phyloP scores from a whole-genome alignment of 2,113 vertebrate genomes.

The Lontra canadensis region DNA sequence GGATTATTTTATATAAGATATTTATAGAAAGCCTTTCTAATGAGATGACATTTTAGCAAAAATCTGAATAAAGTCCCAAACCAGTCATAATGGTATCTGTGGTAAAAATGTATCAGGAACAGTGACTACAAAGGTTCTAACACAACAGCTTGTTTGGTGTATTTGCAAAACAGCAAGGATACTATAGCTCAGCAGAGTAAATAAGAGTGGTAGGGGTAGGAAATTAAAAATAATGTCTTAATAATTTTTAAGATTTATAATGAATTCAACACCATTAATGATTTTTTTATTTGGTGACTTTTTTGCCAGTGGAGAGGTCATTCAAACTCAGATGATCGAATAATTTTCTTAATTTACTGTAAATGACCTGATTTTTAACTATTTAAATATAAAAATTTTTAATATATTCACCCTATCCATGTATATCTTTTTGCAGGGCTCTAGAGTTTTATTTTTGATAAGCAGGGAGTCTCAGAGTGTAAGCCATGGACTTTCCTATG shows the following conservation, averaged over 20 bases:
- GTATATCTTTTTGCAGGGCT: neutral
- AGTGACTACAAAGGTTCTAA: neutral
- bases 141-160: neutral
- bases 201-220: neutral
- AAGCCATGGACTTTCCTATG: neutral
- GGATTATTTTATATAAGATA: neutral
- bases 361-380: neutral
- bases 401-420: neutral
- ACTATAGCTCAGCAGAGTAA: neutral
- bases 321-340: neutral
- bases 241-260: neutral
- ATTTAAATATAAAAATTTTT: neutral
- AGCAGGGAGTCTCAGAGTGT: neutral
- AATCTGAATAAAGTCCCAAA: neutral
- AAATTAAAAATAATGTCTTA: neutral
- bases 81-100: neutral
- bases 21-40: neutral
- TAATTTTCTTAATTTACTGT: neutral
- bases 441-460: slow-evolving; percentile 17
- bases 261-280: slow-evolving; percentile 10
- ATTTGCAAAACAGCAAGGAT: neutral
- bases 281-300: neutral
- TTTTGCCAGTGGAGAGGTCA: neutral
- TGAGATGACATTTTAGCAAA: neutral
- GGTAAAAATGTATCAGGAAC: neutral